These are phyloP conservation scores for Onychorhynchus coronatus DNA, from an alignment of 2,113 vertebrate species.

Conservation along the genomic window DNA sequence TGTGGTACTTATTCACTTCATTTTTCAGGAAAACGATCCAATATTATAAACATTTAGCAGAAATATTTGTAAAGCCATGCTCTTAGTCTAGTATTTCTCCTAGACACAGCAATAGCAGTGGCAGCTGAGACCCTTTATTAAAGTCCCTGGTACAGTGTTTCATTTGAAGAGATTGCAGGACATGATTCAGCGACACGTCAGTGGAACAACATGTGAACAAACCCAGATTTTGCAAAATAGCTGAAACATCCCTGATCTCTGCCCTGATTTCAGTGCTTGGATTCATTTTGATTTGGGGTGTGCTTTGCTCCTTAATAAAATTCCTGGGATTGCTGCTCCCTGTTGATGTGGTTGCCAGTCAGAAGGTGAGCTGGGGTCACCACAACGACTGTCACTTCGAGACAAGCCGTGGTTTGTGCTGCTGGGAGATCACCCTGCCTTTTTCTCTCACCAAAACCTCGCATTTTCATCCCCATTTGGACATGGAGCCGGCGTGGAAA, in stretches of 20 bases:
- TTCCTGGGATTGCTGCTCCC: neutral
- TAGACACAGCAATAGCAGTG: neutral
- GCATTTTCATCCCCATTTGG: neutral
- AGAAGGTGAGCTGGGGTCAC: neutral
- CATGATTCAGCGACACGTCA: neutral
- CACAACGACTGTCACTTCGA: accelerated
- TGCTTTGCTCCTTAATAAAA: neutral
- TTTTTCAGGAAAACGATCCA: neutral
- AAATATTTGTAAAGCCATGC: neutral
- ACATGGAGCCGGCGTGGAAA: neutral
- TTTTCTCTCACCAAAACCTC: neutral
- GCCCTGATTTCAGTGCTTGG: neutral
- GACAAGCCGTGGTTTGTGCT: neutral
- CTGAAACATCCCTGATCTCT: neutral
- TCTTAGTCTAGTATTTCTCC: neutral
- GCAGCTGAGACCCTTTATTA: neutral
- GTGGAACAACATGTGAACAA: neutral
- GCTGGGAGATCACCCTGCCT: neutral
- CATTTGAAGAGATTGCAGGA: neutral
- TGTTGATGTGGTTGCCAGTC: neutral
- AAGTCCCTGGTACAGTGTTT: neutral
- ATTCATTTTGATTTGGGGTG: neutral
- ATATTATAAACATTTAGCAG: neutral
- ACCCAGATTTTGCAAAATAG: neutral
- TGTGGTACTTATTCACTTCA: neutral